These are phyloP conservation scores for Hipparchia semele DNA, from an alignment of 2,888 invertebrate genomes.

Conservation along the genomic window DNA sequence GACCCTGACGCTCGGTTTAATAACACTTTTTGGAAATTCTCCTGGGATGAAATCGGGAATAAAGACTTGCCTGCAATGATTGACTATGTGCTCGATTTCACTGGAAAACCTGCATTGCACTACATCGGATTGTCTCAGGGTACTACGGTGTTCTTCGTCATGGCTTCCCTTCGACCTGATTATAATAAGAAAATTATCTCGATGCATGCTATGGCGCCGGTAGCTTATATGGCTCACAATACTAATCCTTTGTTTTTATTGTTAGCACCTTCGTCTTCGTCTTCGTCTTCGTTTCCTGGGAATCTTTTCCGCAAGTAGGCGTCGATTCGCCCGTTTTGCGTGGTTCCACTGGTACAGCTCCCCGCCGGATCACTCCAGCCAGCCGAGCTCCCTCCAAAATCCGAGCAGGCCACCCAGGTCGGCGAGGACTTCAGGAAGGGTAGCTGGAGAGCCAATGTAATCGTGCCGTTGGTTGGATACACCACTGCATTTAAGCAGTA, in stretches of 20 bases:
- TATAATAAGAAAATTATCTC: constrained; percentile 86
- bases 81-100: constrained; percentile 85
- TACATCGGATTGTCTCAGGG: constrained; percentile 92
- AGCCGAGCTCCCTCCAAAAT: too few species aligned
- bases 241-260: constrained; percentile 75
- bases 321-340: too few species aligned
- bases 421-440: too few species aligned
- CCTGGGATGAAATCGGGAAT: constrained; percentile 92
- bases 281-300: too few species aligned
- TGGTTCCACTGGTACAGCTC: too few species aligned
- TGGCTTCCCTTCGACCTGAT: constrained; percentile 85
- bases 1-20: constrained; percentile 64
- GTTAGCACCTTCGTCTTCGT: constrained; percentile 71
- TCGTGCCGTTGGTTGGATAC: too few species aligned
- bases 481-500: too few species aligned
- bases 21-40: constrained; percentile 86
- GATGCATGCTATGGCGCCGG: constrained; percentile 87
- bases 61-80: constrained; percentile 92
- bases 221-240: constrained; percentile 84
- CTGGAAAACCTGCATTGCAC: constrained; percentile 84
- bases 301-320: too few species aligned
- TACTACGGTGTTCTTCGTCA: constrained; percentile 86
- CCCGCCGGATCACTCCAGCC: too few species aligned
- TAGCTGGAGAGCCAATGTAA: too few species aligned
- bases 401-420: too few species aligned